These are phyloP conservation scores for Drosophila subquinaria DNA, from an alignment of 2,888 invertebrate genomes.

Conservation along the genomic window DNA sequence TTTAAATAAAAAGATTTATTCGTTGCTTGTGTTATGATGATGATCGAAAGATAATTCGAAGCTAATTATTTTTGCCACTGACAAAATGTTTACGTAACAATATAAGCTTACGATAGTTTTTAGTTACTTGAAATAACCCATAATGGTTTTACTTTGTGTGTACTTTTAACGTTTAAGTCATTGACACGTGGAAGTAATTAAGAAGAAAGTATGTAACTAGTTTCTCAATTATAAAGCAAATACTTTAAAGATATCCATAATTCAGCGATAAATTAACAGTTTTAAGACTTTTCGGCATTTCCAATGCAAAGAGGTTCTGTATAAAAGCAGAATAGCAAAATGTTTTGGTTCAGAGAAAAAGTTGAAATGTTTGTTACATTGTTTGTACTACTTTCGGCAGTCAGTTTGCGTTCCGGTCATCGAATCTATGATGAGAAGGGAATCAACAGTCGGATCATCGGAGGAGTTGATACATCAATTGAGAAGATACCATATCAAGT, in stretches of 20 bases:
- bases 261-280: no score
- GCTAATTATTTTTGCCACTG: neutral
- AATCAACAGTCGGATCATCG: conserved; percentile 4
- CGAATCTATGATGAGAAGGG: neutral
- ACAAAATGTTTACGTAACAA: no score
- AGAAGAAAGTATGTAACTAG: conserved; percentile 5
- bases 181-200: neutral
- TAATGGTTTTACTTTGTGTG: neutral
- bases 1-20: no score
- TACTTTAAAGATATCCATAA: neutral
- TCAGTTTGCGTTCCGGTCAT: neutral
- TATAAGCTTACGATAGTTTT: neutral
- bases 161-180: neutral
- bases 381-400: neutral
- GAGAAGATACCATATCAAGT: conserved; percentile 26
- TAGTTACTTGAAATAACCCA: neutral
- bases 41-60: no score
- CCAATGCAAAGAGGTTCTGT: neutral
- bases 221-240: conserved; percentile 3
- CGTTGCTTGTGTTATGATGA: no score
- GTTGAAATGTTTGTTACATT: neutral
- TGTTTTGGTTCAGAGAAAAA: neutral
- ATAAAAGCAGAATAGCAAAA: conserved; percentile 1
- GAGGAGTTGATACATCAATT: conserved; percentile 13
- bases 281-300: no score